Conservation (phyloP, 2,797 vertebrate genomes). For the Aphelocoma californica region DNA sequence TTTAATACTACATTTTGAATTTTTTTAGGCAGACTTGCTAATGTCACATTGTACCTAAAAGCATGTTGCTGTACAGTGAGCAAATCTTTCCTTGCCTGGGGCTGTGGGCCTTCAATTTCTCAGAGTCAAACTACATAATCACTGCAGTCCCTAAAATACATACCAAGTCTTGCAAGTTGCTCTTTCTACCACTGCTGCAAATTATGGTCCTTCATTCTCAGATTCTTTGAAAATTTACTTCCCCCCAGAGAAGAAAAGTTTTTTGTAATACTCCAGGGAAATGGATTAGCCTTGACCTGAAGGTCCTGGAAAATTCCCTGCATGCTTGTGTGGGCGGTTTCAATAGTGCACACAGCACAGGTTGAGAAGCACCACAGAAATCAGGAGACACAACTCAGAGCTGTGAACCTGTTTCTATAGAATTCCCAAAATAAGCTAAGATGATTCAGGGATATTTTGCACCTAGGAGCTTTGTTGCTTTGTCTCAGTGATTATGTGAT, state of each 20-base stretch:
- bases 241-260: not conserved
- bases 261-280: not conserved
- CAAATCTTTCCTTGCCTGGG: not conserved
- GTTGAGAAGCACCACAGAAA: not conserved
- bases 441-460: not conserved
- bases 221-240: not conserved
- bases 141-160: not conserved
- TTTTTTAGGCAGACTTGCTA: not conserved
- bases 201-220: not conserved
- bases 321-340: not conserved
- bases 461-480: not conserved
- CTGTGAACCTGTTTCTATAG: not conserved
- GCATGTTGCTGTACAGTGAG: not conserved
- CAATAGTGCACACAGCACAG: not conserved
- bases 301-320: not conserved
- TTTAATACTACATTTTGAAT: not conserved
- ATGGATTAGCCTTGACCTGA: not conserved
- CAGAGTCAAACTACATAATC: not conserved
- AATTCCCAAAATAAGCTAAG: not conserved
- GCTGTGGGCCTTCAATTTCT: not conserved
- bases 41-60: not conserved
- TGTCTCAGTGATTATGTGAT: not conserved
- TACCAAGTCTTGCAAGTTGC: not conserved
- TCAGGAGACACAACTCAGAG: not conserved
- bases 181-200: not conserved